Conservation (phyloP, 2,113 vertebrate genomes). For the Damaliscus lunatus region DNA sequence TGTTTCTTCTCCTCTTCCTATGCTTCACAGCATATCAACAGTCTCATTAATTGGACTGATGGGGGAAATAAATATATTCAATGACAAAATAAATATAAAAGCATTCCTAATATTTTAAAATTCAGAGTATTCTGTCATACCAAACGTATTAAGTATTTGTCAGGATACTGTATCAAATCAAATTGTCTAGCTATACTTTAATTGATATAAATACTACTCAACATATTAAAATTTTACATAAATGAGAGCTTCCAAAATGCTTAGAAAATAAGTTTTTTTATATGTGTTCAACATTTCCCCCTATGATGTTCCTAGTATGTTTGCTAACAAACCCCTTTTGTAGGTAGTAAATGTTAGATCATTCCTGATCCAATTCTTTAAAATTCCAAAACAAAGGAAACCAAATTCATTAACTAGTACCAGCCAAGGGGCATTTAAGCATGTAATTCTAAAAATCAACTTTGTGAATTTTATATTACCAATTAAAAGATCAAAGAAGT, state of each 20-base stretch:
- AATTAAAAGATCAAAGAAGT: conserved; percentile 44
- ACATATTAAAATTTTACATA: background rate
- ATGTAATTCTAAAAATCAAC: conserved; percentile 27
- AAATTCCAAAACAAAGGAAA: background rate
- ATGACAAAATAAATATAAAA: background rate
- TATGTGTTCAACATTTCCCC: background rate
- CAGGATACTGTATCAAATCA: background rate
- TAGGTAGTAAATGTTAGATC: background rate
- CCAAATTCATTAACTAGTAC: background rate
- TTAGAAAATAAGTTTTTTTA: conserved; percentile 13
- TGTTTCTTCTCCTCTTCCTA: background rate
- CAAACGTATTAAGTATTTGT: background rate
- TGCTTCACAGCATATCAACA: background rate
- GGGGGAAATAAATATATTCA: background rate
- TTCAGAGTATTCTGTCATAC: background rate
- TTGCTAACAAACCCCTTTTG: background rate
- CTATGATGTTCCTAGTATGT: background rate
- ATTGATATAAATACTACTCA: background rate
- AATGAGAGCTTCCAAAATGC: background rate
- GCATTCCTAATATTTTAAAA: background rate
- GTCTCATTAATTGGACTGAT: background rate
- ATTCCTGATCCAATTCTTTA: background rate
- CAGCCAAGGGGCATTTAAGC: conserved; percentile 25
- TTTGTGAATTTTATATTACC: conserved; percentile 38
- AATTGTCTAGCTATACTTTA: background rate